These are phyloP conservation scores for Odontothrips loti DNA, from an alignment of 2,888 invertebrate species.

Conservation along the genomic window DNA sequence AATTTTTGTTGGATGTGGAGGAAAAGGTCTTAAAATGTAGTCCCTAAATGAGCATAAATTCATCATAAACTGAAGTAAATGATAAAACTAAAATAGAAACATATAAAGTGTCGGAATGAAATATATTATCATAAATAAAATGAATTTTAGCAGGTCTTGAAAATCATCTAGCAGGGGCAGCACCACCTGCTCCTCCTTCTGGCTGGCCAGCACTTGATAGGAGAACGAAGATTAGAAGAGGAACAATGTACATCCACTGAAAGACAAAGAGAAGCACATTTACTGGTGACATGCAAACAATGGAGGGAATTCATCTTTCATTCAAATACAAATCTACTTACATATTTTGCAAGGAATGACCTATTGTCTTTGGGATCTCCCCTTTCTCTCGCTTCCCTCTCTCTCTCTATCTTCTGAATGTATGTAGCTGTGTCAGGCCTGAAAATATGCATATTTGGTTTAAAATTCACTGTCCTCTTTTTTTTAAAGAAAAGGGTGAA, in stretches of 20 bases:
- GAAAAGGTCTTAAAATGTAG: too few species aligned
- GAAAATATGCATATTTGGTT: slow-evolving; percentile 38
- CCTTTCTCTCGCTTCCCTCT: slow-evolving; percentile 81
- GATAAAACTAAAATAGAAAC: neutral
- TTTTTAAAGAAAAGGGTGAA: slow-evolving; percentile 42
- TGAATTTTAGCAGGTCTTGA: neutral
- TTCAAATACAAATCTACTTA: slow-evolving; percentile 54
- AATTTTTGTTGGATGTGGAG: too few species aligned
- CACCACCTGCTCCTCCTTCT: slow-evolving; percentile 51
- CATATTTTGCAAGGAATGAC: slow-evolving; percentile 97
- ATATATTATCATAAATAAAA: neutral
- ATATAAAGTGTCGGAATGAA: neutral
- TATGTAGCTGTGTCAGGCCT: slow-evolving; percentile 94
- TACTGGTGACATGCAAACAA: neutral
- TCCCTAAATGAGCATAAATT: too few species aligned
- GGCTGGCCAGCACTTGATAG: slow-evolving; percentile 83
- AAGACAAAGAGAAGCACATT: slow-evolving; percentile 47
- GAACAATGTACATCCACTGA: slow-evolving; percentile 99
- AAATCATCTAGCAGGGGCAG: slow-evolving; percentile 38
- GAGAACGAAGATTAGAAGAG: slow-evolving; percentile 84
- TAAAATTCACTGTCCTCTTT: slow-evolving; percentile 41
- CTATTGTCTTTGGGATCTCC: slow-evolving; percentile 83
- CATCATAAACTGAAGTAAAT: too few species aligned
- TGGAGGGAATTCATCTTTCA: neutral
- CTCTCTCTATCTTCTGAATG: slow-evolving; percentile 87